Percentiles rank a stretch among this genome's conserved stretches.
phyloP scores from a whole-genome alignment of 2,888 invertebrate species.

The Phyllotreta cruciferae region DNA sequence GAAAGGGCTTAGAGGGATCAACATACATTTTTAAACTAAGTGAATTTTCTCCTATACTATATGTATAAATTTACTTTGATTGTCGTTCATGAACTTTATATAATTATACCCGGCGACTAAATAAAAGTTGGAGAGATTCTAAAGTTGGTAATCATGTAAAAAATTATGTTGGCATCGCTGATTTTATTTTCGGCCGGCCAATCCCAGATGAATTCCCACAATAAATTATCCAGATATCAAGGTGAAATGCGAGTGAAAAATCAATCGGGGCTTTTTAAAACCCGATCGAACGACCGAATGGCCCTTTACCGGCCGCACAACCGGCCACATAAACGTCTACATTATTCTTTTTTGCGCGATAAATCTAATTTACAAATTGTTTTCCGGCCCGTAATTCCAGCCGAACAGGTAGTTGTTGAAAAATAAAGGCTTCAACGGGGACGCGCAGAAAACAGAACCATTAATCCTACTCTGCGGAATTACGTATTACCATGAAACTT shows the following conservation, averaged over 20 bases:
- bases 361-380: conserved; percentile 40
- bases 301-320: conserved; percentile 10
- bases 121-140: too few species aligned
- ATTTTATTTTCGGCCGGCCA: too few species aligned
- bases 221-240: too few species aligned
- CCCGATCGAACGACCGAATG: conserved; percentile 2
- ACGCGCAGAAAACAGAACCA: conserved; percentile 34
- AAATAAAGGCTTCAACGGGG: conserved; percentile 28
- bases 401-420: conserved; percentile 36
- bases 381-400: conserved; percentile 38
- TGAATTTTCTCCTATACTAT: too few species aligned
- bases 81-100: too few species aligned
- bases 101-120: too few species aligned
- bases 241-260: neutral
- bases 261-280: neutral
- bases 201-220: too few species aligned
- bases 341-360: conserved; percentile 34
- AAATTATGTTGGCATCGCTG: too few species aligned
- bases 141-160: too few species aligned
- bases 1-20: too few species aligned
- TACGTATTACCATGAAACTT: conserved; percentile 33
- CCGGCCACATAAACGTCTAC: conserved; percentile 23
- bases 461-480: conserved; percentile 31
- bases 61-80: too few species aligned
- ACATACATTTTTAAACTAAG: too few species aligned